Evolutionary conservation across 2,888 invertebrate species (phyloP).

Genomic region (Cepaea hortensis): DNA sequence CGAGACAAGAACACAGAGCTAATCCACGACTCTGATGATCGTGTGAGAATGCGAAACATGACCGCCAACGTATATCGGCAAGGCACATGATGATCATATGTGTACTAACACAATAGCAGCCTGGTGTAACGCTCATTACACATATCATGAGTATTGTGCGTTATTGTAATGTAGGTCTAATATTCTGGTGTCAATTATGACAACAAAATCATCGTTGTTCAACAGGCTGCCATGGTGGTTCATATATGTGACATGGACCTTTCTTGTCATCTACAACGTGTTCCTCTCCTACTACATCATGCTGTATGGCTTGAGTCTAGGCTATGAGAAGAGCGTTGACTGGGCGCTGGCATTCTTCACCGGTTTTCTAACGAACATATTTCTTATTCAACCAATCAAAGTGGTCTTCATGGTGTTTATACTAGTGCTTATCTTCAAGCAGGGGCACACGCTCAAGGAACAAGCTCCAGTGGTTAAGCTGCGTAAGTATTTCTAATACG

Average conservation of each 20-base stretch:
- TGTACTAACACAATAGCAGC: no score
- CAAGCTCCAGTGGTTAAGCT: constrained; percentile 31
- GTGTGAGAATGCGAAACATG: no score
- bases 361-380: constrained; percentile 63
- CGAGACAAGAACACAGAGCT: no score
- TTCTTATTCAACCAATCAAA: constrained; percentile 66
- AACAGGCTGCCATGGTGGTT: constrained; percentile 71
- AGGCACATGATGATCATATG: no score
- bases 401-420: constrained; percentile 59
- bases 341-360: constrained; percentile 70
- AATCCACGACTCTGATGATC: no score
- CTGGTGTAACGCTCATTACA: no score
- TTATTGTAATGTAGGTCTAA: no score
- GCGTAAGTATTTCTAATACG: not conserved
- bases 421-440: constrained; percentile 59
- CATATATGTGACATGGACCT: constrained; percentile 64
- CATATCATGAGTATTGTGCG: no score
- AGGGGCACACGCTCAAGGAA: constrained; percentile 33
- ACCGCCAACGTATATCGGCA: no score
- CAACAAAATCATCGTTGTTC: not conserved
- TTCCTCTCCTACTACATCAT: constrained; percentile 67
- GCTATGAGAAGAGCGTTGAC: constrained; percentile 64
- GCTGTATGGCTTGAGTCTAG: constrained; percentile 70
- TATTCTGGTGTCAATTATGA: no score
- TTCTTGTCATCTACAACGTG: constrained; percentile 57